Percentiles rank a stretch among this genome's conserved stretches.
Evolutionary conservation across 2,888 invertebrate genomes (phyloP).

Genomic region (Saturnia pavonia): DNA sequence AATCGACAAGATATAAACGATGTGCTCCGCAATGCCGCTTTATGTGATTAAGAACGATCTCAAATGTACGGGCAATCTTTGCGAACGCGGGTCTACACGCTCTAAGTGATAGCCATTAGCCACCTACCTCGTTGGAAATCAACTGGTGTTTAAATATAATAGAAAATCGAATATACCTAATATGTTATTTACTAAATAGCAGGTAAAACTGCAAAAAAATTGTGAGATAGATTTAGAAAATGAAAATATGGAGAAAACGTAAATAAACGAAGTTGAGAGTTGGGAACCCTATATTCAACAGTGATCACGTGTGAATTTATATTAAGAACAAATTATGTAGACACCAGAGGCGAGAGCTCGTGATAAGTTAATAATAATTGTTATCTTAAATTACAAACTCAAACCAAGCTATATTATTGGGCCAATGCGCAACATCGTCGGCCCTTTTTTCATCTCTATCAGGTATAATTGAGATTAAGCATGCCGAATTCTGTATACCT

Average conservation of each 20-base stretch:
- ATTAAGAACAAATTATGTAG: not conserved
- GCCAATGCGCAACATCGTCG: not conserved
- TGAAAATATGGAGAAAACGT: not conserved
- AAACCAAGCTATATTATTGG: not conserved
- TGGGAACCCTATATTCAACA: not conserved
- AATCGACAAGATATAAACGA: not conserved
- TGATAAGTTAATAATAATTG: not conserved
- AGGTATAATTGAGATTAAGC: not conserved
- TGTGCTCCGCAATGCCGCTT: not conserved
- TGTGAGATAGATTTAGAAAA: not conserved
- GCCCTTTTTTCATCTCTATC: not conserved
- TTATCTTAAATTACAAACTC: not conserved
- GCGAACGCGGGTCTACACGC: not conserved
- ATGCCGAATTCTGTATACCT: not conserved
- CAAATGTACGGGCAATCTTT: not conserved
- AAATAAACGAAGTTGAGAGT: not conserved
- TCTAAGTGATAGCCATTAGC: not conserved
- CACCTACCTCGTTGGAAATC: not conserved
- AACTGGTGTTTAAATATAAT: not conserved
- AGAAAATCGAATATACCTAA: not conserved
- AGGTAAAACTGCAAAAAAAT: not conserved
- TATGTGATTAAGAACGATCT: constrained; percentile 1
- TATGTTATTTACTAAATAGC: not conserved
- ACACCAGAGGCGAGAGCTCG: not conserved
- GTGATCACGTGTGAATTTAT: not conserved